phyloP scores from a whole-genome alignment of 2,113 vertebrate species.

The Galemys pyrenaicus region DNA sequence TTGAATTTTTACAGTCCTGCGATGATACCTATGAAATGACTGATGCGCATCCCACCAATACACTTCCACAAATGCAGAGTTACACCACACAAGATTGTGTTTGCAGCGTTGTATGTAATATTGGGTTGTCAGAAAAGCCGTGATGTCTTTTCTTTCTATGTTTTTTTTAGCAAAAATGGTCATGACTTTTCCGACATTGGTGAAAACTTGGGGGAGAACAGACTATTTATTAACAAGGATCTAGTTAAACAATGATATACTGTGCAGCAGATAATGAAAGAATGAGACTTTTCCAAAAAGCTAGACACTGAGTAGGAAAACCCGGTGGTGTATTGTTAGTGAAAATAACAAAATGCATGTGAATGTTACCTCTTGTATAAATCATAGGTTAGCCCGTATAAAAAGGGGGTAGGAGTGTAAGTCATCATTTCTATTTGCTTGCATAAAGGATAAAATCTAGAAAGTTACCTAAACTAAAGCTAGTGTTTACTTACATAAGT shows the following conservation, averaged over 20 bases:
- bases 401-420: background rate
- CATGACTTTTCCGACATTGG: too few species aligned
- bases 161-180: too few species aligned
- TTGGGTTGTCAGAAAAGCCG: too few species aligned
- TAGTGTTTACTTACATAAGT: background rate
- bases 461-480: slow-evolving; percentile 2
- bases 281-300: background rate
- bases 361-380: background rate
- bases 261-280: background rate
- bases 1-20: background rate
- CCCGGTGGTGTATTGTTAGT: too few species aligned
- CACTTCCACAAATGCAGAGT: background rate
- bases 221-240: background rate
- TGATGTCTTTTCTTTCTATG: too few species aligned
- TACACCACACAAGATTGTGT: background rate
- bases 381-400: background rate
- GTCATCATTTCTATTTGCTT: background rate
- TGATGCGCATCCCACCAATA: background rate
- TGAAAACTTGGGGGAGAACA: background rate
- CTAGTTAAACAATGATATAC: background rate
- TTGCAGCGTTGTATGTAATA: background rate
- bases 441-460: background rate
- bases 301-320: too few species aligned
- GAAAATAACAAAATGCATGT: background rate
- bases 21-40: background rate